These are phyloP conservation scores for Teleogryllus oceanicus DNA, from an alignment of 2,888 invertebrate species.

Conservation along the genomic window DNA sequence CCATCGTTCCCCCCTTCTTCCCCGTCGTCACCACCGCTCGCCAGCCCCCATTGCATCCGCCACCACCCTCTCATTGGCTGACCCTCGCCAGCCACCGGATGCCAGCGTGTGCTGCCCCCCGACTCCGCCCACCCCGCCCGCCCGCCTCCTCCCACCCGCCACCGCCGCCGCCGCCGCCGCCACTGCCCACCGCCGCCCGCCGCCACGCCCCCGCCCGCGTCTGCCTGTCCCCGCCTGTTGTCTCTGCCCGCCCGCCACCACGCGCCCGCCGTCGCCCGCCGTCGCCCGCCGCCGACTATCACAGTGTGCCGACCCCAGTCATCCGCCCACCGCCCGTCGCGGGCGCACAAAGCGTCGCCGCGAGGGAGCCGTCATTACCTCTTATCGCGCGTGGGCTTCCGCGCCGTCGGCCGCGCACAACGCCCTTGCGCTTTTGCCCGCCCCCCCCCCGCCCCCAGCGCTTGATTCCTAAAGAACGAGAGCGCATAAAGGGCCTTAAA, in stretches of 20 bases:
- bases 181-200: not conserved
- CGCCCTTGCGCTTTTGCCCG: not conserved
- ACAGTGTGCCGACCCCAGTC: not conserved
- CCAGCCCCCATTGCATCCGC: too few relatives aligned
- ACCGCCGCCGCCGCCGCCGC: not conserved
- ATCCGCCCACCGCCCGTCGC: not conserved
- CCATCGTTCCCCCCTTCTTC: too few relatives aligned
- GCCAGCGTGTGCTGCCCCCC: not conserved
- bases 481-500: conserved; percentile 1
- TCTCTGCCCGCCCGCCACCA: not conserved
- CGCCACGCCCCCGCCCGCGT: not conserved
- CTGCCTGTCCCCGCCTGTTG: not conserved
- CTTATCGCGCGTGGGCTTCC: not conserved
- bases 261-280: not conserved
- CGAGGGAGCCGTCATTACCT: not conserved
- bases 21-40: too few relatives aligned
- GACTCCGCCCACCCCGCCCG: not conserved
- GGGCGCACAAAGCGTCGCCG: not conserved
- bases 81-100: not conserved
- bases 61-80: too few relatives aligned
- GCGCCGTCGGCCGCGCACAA: not conserved
- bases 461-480: not conserved
- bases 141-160: too few relatives aligned
- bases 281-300: not conserved
- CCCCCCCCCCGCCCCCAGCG: not conserved